phyloP scores from a whole-genome alignment of 2,797 vertebrate genomes.

The Chelmon rostratus region DNA sequence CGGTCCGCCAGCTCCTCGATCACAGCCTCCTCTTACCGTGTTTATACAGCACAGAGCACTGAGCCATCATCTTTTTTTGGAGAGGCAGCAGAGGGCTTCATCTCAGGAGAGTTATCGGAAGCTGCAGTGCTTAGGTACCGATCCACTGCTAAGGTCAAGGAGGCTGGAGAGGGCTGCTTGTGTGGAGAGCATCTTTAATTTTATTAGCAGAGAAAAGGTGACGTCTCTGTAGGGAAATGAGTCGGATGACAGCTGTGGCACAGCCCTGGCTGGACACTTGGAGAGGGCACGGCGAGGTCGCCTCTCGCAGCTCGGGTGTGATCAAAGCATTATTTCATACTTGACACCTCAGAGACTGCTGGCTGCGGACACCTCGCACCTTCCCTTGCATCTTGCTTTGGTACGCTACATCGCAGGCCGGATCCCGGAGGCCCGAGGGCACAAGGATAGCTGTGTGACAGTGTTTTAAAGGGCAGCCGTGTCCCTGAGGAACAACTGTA shows the following conservation, averaged over 20 bases:
- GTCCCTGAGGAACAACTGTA: conserved; percentile 63
- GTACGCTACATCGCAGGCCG: conserved; percentile 15
- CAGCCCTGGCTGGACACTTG: conserved; percentile 46
- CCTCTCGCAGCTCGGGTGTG: conserved; percentile 47
- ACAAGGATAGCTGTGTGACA: conserved; percentile 63
- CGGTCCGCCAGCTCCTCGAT: conserved; percentile 35
- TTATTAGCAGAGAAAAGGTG: conserved; percentile 58
- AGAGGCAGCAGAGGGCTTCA: conserved; percentile 45
- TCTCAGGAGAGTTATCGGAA: conserved; percentile 48
- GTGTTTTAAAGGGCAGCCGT: conserved; percentile 72
- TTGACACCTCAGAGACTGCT: conserved; percentile 72
- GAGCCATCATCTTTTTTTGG: conserved; percentile 47
- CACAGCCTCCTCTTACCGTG: conserved; percentile 43
- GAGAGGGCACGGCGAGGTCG: conserved; percentile 65
- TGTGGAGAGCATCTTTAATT: conserved; percentile 64
- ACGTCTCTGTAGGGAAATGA: conserved; percentile 70
- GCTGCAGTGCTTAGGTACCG: conserved; percentile 33
- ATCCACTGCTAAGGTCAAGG: conserved; percentile 66
- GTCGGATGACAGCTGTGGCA: conserved; percentile 62
- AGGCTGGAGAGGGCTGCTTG: conserved; percentile 48
- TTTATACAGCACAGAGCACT: conserved; percentile 48
- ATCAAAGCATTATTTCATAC: conserved; percentile 77
- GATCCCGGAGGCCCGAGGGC: conserved; percentile 52
- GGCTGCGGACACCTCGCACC: conserved; percentile 53
- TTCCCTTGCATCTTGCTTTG: conserved; percentile 50